Evolutionary conservation across 2,888 invertebrate genomes (phyloP), one percentile per base, ranked within the genome.

Genomic region (Magallana nippona): DNA sequence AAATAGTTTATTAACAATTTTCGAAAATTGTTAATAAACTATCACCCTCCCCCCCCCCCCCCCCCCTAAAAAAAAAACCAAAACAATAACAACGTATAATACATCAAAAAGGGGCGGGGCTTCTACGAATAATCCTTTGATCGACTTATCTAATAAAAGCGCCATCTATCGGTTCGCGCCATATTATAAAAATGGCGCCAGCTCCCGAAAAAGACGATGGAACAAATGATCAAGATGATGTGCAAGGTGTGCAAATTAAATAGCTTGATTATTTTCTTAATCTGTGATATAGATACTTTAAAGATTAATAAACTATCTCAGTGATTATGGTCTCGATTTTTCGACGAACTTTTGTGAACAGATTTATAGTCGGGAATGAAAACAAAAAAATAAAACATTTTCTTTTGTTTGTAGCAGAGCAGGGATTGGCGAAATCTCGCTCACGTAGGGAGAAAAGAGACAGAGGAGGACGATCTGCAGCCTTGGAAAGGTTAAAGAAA

Each of bases 401-500:
- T 3, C 8, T 55, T 79, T 55, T 19, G 8, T 10, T 13, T 79
- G 13, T 80, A 80, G 56, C 10, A 17, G 56, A 80, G 11, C 56
- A 57, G 17, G 32, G 55, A 57, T 57, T 80, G 22, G 93, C 93
- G 0, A 88, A 88, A n/a, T 87, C 89, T 55, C 86, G 94, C 27
- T 91, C 93, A 8, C 88, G 92, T 55, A 88, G 94, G 58, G 89
- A 91, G 60, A 93, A 91, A 86, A 87, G 87, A n/a, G 94, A 94
- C 86, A 93, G 92, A 86, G 89, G 88, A 15, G 93, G 93, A 10
- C 89, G 92, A 88, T 88, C 91, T 82, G 93, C 97, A 13, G 98
- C 98, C 8, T 95, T 98, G 2, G 96, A 97, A 91, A 96, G 95
- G 91, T 95, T 98, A 15, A 97, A 96, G 91, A 95, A 96, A 87